Evolutionary conservation across 2,797 vertebrate species (phyloP).

Genomic region (Enoplosus armatus): DNA sequence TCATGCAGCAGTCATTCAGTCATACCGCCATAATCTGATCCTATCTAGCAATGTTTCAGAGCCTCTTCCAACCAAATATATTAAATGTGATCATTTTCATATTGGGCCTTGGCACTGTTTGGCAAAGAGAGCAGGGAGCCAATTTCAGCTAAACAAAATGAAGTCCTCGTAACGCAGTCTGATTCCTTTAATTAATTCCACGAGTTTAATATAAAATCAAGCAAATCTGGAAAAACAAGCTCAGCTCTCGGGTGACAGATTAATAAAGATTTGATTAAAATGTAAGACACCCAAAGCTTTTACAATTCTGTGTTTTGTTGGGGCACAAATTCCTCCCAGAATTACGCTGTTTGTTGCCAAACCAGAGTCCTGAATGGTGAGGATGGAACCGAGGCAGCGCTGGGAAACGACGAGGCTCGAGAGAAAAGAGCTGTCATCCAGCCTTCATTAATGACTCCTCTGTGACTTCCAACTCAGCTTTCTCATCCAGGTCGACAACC

Average conservation of each 20-base stretch:
- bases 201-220: slow-evolving; percentile 46
- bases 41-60: slow-evolving; percentile 18
- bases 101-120: slow-evolving; percentile 15
- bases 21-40: slow-evolving; percentile 31
- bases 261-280: slow-evolving; percentile 70
- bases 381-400: slow-evolving; percentile 18
- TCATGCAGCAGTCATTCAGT: slow-evolving; percentile 31
- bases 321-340: slow-evolving; percentile 59
- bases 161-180: slow-evolving; percentile 49
- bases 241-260: slow-evolving; percentile 63
- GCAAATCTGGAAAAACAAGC: slow-evolving; percentile 44
- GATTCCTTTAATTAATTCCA: slow-evolving; percentile 57
- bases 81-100: slow-evolving; percentile 35
- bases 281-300: slow-evolving; percentile 48
- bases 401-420: slow-evolving; percentile 39
- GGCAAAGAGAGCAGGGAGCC: slow-evolving; percentile 23
- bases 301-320: slow-evolving; percentile 57
- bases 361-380: slow-evolving; percentile 29
- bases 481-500: slow-evolving; percentile 41
- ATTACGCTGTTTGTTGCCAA: slow-evolving; percentile 49
- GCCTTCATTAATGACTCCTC: slow-evolving; percentile 49
- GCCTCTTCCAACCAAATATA: slow-evolving; percentile 37
- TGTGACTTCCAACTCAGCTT: slow-evolving; percentile 49
- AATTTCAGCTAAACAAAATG: slow-evolving; percentile 51
- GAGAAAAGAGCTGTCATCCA: slow-evolving; percentile 65